Evolutionary conservation across 2,113 vertebrate genomes (phyloP).

Genomic region (Phasianus colchicus): DNA sequence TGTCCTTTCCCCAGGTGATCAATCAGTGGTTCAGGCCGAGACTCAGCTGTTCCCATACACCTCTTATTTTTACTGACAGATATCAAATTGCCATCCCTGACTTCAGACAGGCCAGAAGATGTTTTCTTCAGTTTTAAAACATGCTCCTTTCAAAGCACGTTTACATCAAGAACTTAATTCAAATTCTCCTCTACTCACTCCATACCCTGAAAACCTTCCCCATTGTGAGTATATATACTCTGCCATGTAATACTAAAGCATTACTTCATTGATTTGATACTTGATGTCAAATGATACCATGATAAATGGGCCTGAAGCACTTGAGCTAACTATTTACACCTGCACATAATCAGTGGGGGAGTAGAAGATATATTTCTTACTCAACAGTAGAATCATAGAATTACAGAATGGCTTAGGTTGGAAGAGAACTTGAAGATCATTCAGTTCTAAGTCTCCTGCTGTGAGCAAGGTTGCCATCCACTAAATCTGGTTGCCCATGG

Average conservation of each 20-base stretch:
- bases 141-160: not conserved
- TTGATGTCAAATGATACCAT: not conserved
- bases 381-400: not conserved
- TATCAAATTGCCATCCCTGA: not conserved
- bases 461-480: too few relatives aligned
- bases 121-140: not conserved
- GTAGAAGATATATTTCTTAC: not conserved
- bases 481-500: too few relatives aligned
- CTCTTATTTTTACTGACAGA: not conserved
- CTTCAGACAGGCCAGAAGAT: not conserved
- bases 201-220: not conserved
- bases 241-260: not conserved
- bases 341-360: not conserved
- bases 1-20: too few relatives aligned
- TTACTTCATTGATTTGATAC: conserved; percentile 7
- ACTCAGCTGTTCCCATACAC: too few relatives aligned
- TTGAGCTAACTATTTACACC: not conserved
- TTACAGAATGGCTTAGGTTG: too few relatives aligned
- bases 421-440: too few relatives aligned
- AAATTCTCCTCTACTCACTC: not conserved
- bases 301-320: not conserved
- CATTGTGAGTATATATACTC: not conserved
- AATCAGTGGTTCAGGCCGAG: too few relatives aligned
- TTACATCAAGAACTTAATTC: not conserved
- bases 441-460: too few relatives aligned